phyloP scores from a whole-genome alignment of 1,140 invertebrate genomes.

The Diachasma alloeum region DNA sequence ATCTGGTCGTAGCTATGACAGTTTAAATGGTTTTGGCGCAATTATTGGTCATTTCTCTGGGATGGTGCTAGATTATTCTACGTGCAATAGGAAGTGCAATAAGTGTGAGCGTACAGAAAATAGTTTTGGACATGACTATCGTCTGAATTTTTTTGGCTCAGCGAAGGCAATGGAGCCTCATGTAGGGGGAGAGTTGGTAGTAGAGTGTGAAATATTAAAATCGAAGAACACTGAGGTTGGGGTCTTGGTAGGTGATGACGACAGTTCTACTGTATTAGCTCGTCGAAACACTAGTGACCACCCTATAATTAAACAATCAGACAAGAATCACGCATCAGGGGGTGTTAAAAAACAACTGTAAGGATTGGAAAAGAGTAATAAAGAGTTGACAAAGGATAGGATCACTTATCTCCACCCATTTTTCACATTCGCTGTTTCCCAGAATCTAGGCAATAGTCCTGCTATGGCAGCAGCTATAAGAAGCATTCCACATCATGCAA shows the following conservation, averaged over 20 bases:
- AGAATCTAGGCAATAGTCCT: neutral
- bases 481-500: neutral
- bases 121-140: neutral
- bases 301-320: too few relatives aligned
- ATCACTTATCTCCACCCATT: neutral
- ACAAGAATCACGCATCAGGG: too few relatives aligned
- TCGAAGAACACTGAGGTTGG: too few relatives aligned
- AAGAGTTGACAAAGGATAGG: neutral
- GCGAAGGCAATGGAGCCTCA: conserved; percentile 13
- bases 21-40: conserved; percentile 17
- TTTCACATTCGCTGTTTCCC: neutral
- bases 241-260: conserved; percentile 11
- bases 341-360: neutral
- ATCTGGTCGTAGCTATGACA: neutral
- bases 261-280: conserved; percentile 2
- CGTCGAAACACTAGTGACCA: too few relatives aligned
- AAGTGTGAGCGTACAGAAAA: neutral
- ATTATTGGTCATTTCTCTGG: neutral
- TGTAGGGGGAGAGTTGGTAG: too few relatives aligned
- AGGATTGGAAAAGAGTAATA: neutral
- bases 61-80: neutral
- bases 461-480: neutral
- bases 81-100: neutral
- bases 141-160: conserved; percentile 10
- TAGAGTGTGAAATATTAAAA: too few relatives aligned